Percentiles rank a stretch among this genome's conserved stretches.
These are phyloP conservation scores for Ichneumoninae sp. DNA, from an alignment of 2,888 invertebrate genomes.

Conservation along the genomic window DNA sequence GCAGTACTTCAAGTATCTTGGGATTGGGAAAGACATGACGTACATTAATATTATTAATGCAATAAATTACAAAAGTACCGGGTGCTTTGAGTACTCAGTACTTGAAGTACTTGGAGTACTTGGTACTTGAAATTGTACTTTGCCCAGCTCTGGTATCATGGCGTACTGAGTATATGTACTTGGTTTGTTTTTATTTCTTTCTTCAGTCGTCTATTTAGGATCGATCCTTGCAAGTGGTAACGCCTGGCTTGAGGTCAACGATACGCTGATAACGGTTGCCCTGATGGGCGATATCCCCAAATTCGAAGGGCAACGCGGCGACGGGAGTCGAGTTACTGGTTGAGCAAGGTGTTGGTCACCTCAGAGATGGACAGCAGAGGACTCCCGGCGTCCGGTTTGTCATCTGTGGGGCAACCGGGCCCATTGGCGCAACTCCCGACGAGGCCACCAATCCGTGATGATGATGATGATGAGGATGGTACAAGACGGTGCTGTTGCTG, in stretches of 20 bases:
- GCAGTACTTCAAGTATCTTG: background rate
- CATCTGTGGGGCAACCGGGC: slow-evolving; percentile 84
- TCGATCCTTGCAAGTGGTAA: slow-evolving; percentile 66
- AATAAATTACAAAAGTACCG: background rate
- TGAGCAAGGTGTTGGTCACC: slow-evolving; percentile 91
- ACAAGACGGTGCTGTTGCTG: slow-evolving; percentile 83
- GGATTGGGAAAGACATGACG: background rate
- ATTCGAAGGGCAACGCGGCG: slow-evolving; percentile 71
- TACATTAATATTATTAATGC: background rate
- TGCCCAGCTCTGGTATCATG: background rate
- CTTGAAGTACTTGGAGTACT: background rate
- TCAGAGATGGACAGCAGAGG: slow-evolving; percentile 91
- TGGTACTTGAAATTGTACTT: background rate
- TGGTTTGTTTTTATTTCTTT: slow-evolving; percentile 3
- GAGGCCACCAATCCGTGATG: slow-evolving; percentile 79
- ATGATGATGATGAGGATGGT: slow-evolving; percentile 83
- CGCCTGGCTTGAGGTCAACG: slow-evolving; percentile 52
- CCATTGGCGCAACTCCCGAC: slow-evolving; percentile 78
- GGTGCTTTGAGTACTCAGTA: background rate
- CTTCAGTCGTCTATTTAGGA: slow-evolving; percentile 40
- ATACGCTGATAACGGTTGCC: slow-evolving; percentile 54
- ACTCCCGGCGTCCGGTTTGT: slow-evolving; percentile 87
- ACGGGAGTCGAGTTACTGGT: slow-evolving; percentile 85
- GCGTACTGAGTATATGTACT: slow-evolving; percentile 31
- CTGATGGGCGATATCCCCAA: slow-evolving; percentile 62